These are phyloP conservation scores for Proctacanthus coquilletti DNA, from an alignment of 1,140 invertebrate genomes.

Conservation along the genomic window DNA sequence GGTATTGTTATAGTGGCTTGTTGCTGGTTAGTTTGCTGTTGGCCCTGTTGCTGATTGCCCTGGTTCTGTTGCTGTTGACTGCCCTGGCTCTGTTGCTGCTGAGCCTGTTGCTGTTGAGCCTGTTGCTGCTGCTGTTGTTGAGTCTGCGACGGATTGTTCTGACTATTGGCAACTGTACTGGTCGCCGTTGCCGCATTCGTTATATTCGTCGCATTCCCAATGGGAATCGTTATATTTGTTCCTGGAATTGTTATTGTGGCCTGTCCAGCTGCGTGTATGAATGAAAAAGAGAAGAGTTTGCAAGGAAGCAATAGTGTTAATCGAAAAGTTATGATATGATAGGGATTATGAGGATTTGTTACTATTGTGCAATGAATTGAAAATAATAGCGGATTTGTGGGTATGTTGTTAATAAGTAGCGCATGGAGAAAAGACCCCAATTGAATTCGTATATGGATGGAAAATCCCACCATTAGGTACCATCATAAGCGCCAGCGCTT, in stretches of 20 bases:
- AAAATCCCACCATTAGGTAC: no score
- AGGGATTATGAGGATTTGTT: no score
- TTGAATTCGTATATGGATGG: no score
- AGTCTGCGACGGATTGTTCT: conserved; percentile 11
- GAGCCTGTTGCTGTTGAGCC: conserved; percentile 5
- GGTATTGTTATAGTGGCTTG: conserved; percentile 38
- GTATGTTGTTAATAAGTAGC: no score
- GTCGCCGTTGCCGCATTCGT: not conserved
- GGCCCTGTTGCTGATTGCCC: conserved; percentile 2
- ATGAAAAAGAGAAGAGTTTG: not conserved
- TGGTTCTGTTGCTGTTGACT: conserved; percentile 4
- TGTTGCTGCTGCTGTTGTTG: conserved; percentile 18
- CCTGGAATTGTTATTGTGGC: conserved; percentile 38
- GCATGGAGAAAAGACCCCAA: no score
- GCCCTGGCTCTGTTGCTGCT: conserved; percentile 1
- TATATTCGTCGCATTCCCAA: conserved; percentile 21
- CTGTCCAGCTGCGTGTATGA: conserved; percentile 30
- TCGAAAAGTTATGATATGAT: not conserved
- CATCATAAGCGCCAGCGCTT: no score
- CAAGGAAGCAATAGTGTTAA: not conserved
- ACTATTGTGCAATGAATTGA: no score
- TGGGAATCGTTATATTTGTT: conserved; percentile 40
- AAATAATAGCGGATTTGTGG: no score
- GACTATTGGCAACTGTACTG: conserved; percentile 8
- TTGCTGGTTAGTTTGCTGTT: conserved; percentile 8